Base-by-base conservation (phyloP, 2,888 invertebrate genomes). In the Acrobasis suavella region DNA sequence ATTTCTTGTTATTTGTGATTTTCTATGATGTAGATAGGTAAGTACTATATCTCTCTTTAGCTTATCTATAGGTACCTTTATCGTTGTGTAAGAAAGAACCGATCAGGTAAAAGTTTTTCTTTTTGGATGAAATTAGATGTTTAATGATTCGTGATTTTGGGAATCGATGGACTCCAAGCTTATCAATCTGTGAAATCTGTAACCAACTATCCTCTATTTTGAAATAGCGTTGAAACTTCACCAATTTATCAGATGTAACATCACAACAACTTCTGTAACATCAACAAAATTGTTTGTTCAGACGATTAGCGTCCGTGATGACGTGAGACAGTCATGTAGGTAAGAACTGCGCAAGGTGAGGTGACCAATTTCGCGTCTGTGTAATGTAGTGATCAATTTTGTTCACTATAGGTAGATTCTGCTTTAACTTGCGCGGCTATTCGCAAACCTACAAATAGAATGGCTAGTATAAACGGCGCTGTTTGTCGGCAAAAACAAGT, bases 281-380 rank as follows among this genome's bases (percentile, higher is more conserved):
- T 50, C 72, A 73, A 70, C 73, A 66, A 73, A 67, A 70, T 61
- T 87, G 78, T 88, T 86, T 86, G 82, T 78, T 78, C 76, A 73
- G 76, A 69, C 72, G 81, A 83, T 88, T 85, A 86, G 80, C 81
- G 78, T 69, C 72, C 72, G 72, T 71, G 79, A 82, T 89, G 87
- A 89, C 86, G 87, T 75, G 81, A 80, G 72, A 73, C 74, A 72
- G n/a, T n/a, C n/a, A n/a, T 72, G 72, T 72, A 69, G 65, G 65
- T 63, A 76, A 77, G 73, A 78, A 72, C 75, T 73, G 75, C 77
- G 80, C 82, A 84, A 86, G 82, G 81, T 83, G 77, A 85, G 74
- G 70, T 80, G 77, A 80, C 76, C 80, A 81, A 83, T 83, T 82
- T 80, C 71, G 74, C 71, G 75, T 60, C 55, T 76, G 77, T 49